Evolutionary conservation across 2,888 invertebrate species (phyloP), one percentile per base, ranked within the genome.

Genomic region (Molanna angustata): DNA sequence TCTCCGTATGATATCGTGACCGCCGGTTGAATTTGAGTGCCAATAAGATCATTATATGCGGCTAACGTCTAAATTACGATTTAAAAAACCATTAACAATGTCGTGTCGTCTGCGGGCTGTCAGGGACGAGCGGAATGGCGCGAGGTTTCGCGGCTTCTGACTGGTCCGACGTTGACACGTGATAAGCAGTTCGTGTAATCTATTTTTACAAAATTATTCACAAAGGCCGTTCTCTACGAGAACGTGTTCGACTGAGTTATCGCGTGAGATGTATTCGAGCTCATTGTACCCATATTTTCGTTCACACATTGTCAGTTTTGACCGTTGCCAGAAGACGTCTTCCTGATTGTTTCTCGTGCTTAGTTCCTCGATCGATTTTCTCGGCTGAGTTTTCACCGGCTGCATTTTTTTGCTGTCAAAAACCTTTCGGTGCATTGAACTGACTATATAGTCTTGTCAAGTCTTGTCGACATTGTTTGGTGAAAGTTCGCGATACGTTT

Each of bases 171-270:
- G 13, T 13, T 19, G 41, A 52, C 52, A 52, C 52, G 52, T 52
- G 52, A 52, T 41, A 32, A 22, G 37, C 35, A 20, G n/a, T 18
- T 16, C n/a, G 16, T 46, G 33, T 41, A 44, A 19, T 52, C 52
- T 52, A 52, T 52, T 52, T 52, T 52, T 52, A 46, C n/a, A n/a
- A n/a, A n/a, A n/a, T n/a, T 33, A 32, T 46, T 17, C 33, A 32
- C 45, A 40, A 51, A 51, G 45, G 45, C 45, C 31, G 39, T 22
- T 33, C 44, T 37, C 37, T 27, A 13, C 43, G 43, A n/a, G 44
- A 51, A 45, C 51, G 37, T 37, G 41, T 17, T 31, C 40, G 16
- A 2, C 18, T 2, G 39, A 19, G 13, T 32, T 33, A 20, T 43
- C 49, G 49, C 43, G 37, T 42, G 42, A 42, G 4, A 27, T 27